These are phyloP conservation scores for Omphaloscelis lunosa DNA, from an alignment of 2,888 invertebrate genomes.

Conservation along the genomic window DNA sequence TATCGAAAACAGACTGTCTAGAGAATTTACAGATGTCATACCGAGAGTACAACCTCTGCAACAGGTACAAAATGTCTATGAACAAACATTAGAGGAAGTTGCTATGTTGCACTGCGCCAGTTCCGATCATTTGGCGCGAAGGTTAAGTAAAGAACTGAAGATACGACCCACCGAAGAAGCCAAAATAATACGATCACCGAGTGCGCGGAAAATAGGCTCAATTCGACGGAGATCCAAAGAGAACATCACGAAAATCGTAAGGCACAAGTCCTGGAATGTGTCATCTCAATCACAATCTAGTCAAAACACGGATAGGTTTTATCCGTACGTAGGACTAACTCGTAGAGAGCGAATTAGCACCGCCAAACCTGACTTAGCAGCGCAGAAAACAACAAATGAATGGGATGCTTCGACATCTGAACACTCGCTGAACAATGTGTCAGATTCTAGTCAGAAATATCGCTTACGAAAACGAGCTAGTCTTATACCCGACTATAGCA, in stretches of 20 bases:
- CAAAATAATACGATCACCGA: slow-evolving; percentile 94
- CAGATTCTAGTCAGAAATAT: slow-evolving; percentile 81
- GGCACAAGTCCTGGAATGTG: slow-evolving; percentile 93
- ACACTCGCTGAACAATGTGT: slow-evolving; percentile 76
- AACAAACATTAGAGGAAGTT: slow-evolving; percentile 93
- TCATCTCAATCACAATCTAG: slow-evolving; percentile 84
- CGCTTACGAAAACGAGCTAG: slow-evolving; percentile 81
- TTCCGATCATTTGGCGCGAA: slow-evolving; percentile 93
- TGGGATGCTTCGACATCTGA: slow-evolving; percentile 82
- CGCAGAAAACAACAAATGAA: slow-evolving; percentile 73
- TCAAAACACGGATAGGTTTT: slow-evolving; percentile 85
- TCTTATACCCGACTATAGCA: slow-evolving; percentile 79
- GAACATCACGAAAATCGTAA: slow-evolving; percentile 88
- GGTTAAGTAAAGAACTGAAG: slow-evolving; percentile 93
- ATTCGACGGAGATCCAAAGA: slow-evolving; percentile 94
- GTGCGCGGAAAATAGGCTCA: slow-evolving; percentile 95
- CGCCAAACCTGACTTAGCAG: slow-evolving; percentile 76
- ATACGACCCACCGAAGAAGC: slow-evolving; percentile 93
- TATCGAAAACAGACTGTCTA: slow-evolving; percentile 93
- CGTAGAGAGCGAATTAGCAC: slow-evolving; percentile 84
- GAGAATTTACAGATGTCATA: slow-evolving; percentile 91
- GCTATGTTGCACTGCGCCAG: slow-evolving; percentile 92
- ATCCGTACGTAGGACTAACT: slow-evolving; percentile 89
- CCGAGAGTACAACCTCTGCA: slow-evolving; percentile 89
- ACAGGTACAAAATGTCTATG: slow-evolving; percentile 93